Conservation (phyloP, 1,140 invertebrate species). For the Bombus ignitus region DNA sequence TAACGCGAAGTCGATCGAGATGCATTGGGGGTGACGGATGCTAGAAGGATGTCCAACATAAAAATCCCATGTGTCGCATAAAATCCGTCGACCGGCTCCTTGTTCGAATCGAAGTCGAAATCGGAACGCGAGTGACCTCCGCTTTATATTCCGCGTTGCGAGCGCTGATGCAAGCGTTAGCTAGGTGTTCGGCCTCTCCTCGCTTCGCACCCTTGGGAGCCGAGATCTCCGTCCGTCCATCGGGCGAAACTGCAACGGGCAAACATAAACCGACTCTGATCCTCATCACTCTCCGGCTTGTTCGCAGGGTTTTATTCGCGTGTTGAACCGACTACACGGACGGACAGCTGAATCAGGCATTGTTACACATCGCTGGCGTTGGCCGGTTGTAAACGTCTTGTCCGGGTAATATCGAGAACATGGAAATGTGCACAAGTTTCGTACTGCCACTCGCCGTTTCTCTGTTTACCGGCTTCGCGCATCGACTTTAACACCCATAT, state of each 20-base stretch:
- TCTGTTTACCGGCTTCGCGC: not conserved
- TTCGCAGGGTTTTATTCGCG: slow-evolving; percentile 63
- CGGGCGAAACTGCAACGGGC: slow-evolving; percentile 31
- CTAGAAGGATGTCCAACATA: slow-evolving; percentile 9
- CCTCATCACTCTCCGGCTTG: slow-evolving; percentile 46
- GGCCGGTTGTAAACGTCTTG: slow-evolving; percentile 61
- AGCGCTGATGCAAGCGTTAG: slow-evolving; percentile 72
- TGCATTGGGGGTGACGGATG: not conserved
- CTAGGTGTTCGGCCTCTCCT: not conserved
- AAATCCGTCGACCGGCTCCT: slow-evolving; percentile 25
- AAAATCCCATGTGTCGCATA: slow-evolving; percentile 57
- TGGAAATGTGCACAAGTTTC: slow-evolving; percentile 12
- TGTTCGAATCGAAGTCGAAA: slow-evolving; percentile 50
- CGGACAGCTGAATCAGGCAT: slow-evolving; percentile 66
- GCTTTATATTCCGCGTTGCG: slow-evolving; percentile 73
- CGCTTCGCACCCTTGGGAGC: slow-evolving; percentile 2
- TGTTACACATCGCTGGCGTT: slow-evolving; percentile 47
- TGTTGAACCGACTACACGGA: slow-evolving; percentile 25
- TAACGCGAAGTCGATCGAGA: too few species aligned
- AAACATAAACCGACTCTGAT: slow-evolving; percentile 64
- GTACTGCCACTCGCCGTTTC: not conserved
- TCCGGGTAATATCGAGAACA: slow-evolving; percentile 43
- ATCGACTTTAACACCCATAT: not conserved
- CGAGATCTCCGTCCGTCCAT: slow-evolving; percentile 30
- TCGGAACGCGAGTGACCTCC: slow-evolving; percentile 60